Conservation (phyloP, 2,888 invertebrate species). For the Luffia ferchaultella region DNA sequence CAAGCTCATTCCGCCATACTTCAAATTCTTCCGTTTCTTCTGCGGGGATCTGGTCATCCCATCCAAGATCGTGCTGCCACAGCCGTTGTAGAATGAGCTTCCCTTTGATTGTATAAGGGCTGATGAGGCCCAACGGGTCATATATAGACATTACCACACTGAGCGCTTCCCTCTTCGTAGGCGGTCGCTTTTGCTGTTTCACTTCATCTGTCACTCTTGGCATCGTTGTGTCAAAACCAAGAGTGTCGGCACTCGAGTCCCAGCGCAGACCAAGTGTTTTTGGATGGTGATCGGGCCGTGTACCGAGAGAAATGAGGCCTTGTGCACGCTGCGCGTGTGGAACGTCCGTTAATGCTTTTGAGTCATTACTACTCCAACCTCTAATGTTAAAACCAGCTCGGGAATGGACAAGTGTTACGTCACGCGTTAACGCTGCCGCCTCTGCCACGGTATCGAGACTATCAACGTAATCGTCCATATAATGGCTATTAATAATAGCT, state of each 20-base stretch:
- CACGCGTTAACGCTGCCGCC: neutral
- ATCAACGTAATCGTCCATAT: neutral
- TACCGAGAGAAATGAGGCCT: neutral
- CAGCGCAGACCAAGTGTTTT: neutral
- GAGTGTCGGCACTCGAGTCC: neutral
- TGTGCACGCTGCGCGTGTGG: neutral
- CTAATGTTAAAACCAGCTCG: neutral
- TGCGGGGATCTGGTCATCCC: neutral
- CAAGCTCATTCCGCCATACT: neutral
- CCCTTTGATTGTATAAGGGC: neutral
- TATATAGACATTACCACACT: neutral
- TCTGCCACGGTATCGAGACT: neutral
- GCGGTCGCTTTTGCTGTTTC: neutral
- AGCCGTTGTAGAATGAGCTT: constrained; percentile 1
- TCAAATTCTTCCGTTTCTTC: neutral
- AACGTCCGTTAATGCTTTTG: neutral
- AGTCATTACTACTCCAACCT: neutral
- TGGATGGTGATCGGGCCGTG: neutral
- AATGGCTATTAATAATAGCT: neutral
- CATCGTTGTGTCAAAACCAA: neutral
- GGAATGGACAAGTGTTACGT: neutral
- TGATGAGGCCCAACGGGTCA: constrained; percentile 1
- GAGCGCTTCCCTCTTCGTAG: constrained; percentile 1
- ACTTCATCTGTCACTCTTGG: neutral
- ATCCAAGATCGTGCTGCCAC: neutral